Base-by-base conservation (phyloP, 2,113 vertebrate species). In the Chionodraco myersi region DNA sequence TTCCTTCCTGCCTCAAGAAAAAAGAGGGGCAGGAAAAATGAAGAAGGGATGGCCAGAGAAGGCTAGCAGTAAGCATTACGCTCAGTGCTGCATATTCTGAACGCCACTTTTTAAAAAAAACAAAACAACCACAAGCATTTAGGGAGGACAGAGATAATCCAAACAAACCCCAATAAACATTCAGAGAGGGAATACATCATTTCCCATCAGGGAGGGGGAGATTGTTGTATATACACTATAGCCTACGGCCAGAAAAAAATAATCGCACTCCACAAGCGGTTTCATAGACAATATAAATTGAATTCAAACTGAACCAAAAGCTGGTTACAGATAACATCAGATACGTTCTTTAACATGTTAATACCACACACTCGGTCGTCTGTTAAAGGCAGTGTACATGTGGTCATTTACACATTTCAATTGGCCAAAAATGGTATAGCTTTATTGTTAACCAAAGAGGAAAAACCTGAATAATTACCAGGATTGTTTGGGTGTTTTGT, bases 61-160 rank as follows among this genome's bases (percentile, higher is more conserved):
- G 44, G 21, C 21, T 21, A 21, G 21, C 10, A 72, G 51, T 69
- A 48, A 54, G 72, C 64, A 56, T 56, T 54, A 80, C 5, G 3
- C 63, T 69, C 41, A 65, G n/a, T 2, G 2, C 75, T 83, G 61
- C 49, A 72, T 61, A 77, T 65, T 70, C 59, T 57, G 73, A 45
- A 60, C 61, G 30, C 30, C 30, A 75, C 56, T 66, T 45, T 14
- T 23, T 60, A 90, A 91, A 92, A n/a, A n/a, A n/a, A n/a, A n/a
- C n/a, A n/a, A n/a, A n/a, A n/a, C n/a, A n/a, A n/a, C n/a, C 72
- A 49, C 61, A 84, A 59, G 82, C 70, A 83, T 89, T 88, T 72
- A 68, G 64, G 89, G 88, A 88, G 88, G 88, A 92, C 78, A 59
- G 77, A 72, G 58, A 74, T 85, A 91, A 92, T 86, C 82, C 80